Evolutionary conservation across 2,113 vertebrate species (phyloP).

Genomic region (Meles meles): DNA sequence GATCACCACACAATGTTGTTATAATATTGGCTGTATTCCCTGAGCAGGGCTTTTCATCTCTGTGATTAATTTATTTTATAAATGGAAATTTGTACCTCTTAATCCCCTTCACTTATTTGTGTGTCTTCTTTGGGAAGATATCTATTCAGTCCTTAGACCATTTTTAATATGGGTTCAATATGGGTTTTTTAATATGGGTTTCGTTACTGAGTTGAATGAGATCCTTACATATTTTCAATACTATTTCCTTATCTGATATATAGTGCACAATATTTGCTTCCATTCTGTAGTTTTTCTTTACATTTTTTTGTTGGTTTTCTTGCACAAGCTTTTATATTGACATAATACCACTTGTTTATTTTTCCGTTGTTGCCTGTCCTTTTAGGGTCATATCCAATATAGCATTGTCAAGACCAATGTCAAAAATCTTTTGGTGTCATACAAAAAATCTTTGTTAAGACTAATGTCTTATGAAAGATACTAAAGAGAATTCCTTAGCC

Average conservation of each 20-base stretch:
- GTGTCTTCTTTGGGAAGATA: neutral
- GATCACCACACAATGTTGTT: neutral
- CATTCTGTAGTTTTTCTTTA: neutral
- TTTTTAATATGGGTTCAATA: neutral
- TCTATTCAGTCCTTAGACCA: neutral
- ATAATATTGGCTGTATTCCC: neutral
- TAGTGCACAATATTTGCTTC: neutral
- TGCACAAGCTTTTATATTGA: neutral
- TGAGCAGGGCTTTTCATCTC: neutral
- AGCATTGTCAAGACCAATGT: neutral
- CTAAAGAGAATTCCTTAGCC: neutral
- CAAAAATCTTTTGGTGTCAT: neutral
- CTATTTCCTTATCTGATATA: neutral
- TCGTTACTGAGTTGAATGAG: neutral
- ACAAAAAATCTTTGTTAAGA: neutral
- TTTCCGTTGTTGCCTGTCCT: neutral
- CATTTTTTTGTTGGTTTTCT: neutral
- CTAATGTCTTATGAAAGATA: neutral
- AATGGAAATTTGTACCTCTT: neutral
- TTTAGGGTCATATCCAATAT: neutral
- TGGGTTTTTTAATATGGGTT: neutral
- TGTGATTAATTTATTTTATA: neutral
- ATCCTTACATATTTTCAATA: neutral
- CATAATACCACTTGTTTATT: neutral
- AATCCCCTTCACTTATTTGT: neutral